phyloP scores from a whole-genome alignment of 2,797 vertebrate genomes.

The Masticophis lateralis region DNA sequence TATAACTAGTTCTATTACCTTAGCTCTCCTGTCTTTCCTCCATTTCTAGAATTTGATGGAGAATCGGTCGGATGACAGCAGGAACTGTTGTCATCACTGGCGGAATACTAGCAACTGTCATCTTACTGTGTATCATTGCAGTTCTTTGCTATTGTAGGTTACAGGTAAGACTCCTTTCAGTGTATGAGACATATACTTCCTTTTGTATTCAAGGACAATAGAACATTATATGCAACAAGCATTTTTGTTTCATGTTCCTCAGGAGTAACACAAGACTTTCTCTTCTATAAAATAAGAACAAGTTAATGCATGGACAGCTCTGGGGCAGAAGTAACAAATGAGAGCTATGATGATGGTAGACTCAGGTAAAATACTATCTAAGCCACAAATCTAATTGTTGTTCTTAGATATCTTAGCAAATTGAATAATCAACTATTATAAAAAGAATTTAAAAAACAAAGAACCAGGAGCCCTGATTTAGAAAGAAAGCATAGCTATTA shows the following conservation, averaged over 20 bases:
- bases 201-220: neutral
- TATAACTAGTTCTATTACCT: neutral
- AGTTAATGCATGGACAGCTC: neutral
- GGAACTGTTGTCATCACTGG: slow-evolving; percentile 99
- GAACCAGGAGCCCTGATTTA: no score
- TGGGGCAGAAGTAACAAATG: neutral
- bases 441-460: neutral
- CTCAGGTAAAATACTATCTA: neutral
- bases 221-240: neutral
- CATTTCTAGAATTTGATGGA: slow-evolving; percentile 91
- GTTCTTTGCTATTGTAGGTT: slow-evolving; percentile 98
- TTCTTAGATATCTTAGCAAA: neutral
- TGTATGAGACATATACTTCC: neutral
- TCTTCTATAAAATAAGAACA: neutral
- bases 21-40: neutral
- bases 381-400: neutral
- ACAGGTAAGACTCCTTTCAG: slow-evolving; percentile 77
- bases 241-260: neutral
- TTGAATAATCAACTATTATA: neutral
- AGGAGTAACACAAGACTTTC: neutral
- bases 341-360: neutral
- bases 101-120: slow-evolving; percentile 97
- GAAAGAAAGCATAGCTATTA: neutral
- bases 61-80: slow-evolving; percentile 98
- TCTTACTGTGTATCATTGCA: slow-evolving; percentile 96